Evolutionary conservation across 2,113 vertebrate species (phyloP), one percentile per base, ranked within the genome.

Genomic region (Accipiter virgatus): DNA sequence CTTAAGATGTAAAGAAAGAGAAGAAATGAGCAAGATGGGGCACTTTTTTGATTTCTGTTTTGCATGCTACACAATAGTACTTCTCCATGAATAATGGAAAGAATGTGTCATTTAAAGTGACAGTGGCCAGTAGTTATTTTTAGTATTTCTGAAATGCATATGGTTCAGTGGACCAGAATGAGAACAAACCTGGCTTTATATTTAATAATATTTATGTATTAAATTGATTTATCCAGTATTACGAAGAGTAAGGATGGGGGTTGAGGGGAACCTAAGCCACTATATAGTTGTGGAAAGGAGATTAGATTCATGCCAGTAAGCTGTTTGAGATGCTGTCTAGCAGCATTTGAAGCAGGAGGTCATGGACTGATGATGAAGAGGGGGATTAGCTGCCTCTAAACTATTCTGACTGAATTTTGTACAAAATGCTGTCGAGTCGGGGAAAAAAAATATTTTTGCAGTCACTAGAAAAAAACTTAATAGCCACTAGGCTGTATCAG

Each of bases 261-360:
- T 26, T 79, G 65, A 45, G 26, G 23, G 65, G 25, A 92, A 10
- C 50, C 22, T 81, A 58, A 95, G 27, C 16, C 52, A 67, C 78
- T 63, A 34, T 10, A 5, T 13, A 71, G 73, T 27, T 55, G 72
- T 68, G 86, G 66, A 85, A 95, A 92, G 89, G 48, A 16, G 91
- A 90, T 95, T 91, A 95, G 36, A 80, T 70, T 89, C 45, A 58
- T 87, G 34, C 68, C 40, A n/a, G 16, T 87, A 96, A 97, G 70
- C 70, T 91, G 68, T 90, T 86, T 85, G 77, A 77, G 78, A 68
- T 84, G 59, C 86, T 94, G 52, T 87, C 70, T 53, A n/a, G 66
- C 70, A 80, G 66, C 78, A 62, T 90, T 82, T 93, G 66, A 80
- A 95, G 66, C 58, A 91, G 77, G 86, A 95, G 73, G 68, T 87